Evolutionary conservation across 2,113 vertebrate genomes (phyloP).

Genomic region (Ameiurus melas): DNA sequence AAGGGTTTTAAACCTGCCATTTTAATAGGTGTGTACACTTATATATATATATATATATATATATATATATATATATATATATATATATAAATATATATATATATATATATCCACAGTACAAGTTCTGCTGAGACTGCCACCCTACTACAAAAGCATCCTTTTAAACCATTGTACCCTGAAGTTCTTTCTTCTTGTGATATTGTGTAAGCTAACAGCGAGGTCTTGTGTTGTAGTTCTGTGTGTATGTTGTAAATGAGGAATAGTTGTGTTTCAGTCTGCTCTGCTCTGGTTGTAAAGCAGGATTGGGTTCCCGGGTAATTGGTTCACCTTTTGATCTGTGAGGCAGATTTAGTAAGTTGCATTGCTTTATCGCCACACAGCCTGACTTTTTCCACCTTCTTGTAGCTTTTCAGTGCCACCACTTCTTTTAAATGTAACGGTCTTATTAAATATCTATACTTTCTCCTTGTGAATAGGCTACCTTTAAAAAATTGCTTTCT

Average conservation of each 20-base stretch:
- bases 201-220: not conserved
- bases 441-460: slow-evolving; percentile 27
- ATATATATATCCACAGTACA: no score
- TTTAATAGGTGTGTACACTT: no score
- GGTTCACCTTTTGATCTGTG: slow-evolving; percentile 38
- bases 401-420: slow-evolving; percentile 20
- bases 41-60: no score
- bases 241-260: slow-evolving; percentile 1
- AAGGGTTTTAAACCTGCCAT: no score
- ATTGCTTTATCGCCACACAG: slow-evolving; percentile 7
- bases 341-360: slow-evolving; percentile 24
- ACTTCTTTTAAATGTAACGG: slow-evolving; percentile 14
- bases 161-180: not conserved
- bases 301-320: slow-evolving; percentile 32
- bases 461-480: slow-evolving; percentile 2
- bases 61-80: no score
- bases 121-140: not conserved
- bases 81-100: no score
- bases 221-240: not conserved
- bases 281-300: slow-evolving; percentile 10
- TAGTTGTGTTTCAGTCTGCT: not conserved
- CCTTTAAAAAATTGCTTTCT: not conserved
- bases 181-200: not conserved
- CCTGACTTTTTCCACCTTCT: slow-evolving; percentile 12
- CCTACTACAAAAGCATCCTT: not conserved